A percentile compares a stretch with the other conserved stretches of the same genome.
These are phyloP conservation scores for Sturmia bella DNA, from an alignment of 2,888 invertebrate genomes.

Conservation along the genomic window DNA sequence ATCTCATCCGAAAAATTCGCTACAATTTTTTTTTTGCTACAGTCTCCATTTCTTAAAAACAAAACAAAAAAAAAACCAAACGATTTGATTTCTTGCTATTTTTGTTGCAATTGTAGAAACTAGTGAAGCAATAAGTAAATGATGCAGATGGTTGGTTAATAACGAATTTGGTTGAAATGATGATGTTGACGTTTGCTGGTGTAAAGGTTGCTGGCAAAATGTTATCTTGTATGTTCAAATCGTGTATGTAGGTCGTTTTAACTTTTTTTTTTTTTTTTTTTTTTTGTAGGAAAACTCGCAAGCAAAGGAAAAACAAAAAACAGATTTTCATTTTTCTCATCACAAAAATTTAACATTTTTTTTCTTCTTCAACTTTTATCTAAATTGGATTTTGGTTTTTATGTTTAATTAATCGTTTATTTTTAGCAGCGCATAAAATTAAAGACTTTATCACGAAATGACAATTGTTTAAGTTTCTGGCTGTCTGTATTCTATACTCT, in stretches of 20 bases:
- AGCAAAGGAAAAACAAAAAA: conserved; percentile 23
- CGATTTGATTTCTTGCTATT: conserved; percentile 50
- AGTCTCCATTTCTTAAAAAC: conserved; percentile 42
- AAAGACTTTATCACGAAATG: conserved; percentile 69
- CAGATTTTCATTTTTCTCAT: conserved; percentile 70
- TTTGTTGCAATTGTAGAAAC: conserved; percentile 34
- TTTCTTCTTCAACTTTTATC: conserved; percentile 69
- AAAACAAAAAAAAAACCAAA: conserved; percentile 17
- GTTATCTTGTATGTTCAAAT: background rate
- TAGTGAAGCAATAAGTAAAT: conserved; percentile 54
- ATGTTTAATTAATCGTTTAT: conserved; percentile 75
- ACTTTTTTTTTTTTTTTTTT: too few relatives aligned
- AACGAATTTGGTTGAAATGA: conserved; percentile 40
- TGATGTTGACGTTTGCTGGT: conserved; percentile 36
- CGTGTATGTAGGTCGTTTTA: conserved; percentile 28
- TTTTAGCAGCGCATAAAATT: conserved; percentile 59
- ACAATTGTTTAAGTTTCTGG: conserved; percentile 60
- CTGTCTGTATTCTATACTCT: background rate
- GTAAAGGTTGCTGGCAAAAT: conserved; percentile 35
- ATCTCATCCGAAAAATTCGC: conserved; percentile 7
- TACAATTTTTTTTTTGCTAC: conserved; percentile 34
- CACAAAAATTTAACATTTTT: conserved; percentile 30
- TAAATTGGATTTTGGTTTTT: conserved; percentile 71
- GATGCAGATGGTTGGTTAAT: conserved; percentile 59
- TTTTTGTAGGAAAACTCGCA: background rate